phyloP scores from a whole-genome alignment of 2,113 vertebrate species.

The Chroicocephalus ridibundus region DNA sequence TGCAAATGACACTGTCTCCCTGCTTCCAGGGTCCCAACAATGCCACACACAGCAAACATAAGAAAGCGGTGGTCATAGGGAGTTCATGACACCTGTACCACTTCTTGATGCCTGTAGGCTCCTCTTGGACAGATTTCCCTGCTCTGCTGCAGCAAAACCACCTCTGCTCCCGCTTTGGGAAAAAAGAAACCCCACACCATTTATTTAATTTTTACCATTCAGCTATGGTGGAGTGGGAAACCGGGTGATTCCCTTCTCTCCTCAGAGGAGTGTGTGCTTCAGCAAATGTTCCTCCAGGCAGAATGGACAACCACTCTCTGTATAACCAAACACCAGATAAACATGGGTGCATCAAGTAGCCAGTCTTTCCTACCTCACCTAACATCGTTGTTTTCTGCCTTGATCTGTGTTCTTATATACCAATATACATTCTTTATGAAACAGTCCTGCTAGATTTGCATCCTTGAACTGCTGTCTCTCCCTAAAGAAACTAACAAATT shows the following conservation, averaged over 20 bases:
- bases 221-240: background rate
- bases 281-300: background rate
- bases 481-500: background rate
- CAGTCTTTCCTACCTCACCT: background rate
- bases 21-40: background rate
- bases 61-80: background rate
- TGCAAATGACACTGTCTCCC: background rate
- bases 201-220: background rate
- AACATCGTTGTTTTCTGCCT: background rate
- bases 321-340: background rate
- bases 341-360: background rate
- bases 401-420: background rate
- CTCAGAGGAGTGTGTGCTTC: background rate
- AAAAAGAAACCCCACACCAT: background rate
- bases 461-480: background rate
- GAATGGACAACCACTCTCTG: background rate
- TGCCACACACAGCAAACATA: background rate
- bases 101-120: background rate
- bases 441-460: background rate
- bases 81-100: background rate
- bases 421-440: background rate
- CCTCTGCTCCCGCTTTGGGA: background rate
- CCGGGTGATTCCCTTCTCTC: background rate
- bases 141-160: background rate
- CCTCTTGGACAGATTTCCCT: background rate